Evolutionary conservation across 2,888 invertebrate species (phyloP).

Genomic region (Girardia tigrina): DNA sequence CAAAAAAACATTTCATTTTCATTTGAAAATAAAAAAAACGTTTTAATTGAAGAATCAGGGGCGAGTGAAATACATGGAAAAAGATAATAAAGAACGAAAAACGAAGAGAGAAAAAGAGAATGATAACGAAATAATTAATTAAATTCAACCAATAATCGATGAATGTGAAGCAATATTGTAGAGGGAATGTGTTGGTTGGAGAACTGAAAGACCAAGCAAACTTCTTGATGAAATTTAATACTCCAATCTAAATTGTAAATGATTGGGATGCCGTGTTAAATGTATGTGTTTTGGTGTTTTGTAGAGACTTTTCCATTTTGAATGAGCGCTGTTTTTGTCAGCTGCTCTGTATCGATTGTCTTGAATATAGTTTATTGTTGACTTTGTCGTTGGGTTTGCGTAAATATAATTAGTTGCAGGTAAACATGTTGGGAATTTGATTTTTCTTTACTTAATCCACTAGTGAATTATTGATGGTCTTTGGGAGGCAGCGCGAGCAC

Average conservation of each 20-base stretch:
- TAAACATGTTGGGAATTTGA: constrained; percentile 23
- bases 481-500: not conserved
- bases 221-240: constrained; percentile 23
- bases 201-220: constrained; percentile 16
- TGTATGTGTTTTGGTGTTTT: constrained; percentile 21
- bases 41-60: too few species aligned
- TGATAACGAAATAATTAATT: not conserved
- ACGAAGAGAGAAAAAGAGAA: too few species aligned
- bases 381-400: constrained; percentile 23
- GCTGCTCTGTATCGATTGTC: constrained; percentile 23
- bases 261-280: constrained; percentile 23
- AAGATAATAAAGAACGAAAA: too few species aligned
- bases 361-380: constrained; percentile 20
- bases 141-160: not conserved
- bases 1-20: too few species aligned
- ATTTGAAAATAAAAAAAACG: too few species aligned
- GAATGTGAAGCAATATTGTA: not conserved
- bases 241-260: constrained; percentile 23
- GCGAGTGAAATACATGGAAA: too few species aligned
- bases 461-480: constrained; percentile 23
- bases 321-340: constrained; percentile 18
- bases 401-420: constrained; percentile 23
- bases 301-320: constrained; percentile 16
- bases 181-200: not conserved
- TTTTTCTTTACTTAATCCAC: constrained; percentile 18